Base-by-base conservation (phyloP, 2,797 vertebrate genomes). In the Valencia hispanica region DNA sequence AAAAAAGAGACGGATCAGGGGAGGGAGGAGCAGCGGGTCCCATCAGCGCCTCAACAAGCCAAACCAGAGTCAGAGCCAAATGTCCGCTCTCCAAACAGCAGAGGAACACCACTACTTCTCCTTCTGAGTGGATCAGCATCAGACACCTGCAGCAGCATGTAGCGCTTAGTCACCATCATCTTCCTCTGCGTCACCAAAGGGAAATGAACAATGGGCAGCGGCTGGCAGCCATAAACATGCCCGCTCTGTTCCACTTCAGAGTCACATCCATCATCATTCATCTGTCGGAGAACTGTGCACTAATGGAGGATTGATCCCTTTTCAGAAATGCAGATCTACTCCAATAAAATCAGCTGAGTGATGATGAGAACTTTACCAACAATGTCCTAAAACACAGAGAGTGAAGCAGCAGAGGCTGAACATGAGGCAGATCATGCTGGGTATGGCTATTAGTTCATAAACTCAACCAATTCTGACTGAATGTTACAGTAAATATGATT, bases 71-170 rank as follows among this genome's bases (percentile, higher is more conserved):
- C 69, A 53, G 32, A 87, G 79, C 0, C n/a, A n/a, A n/a, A n/a
- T n/a, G 76, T 81, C 79, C 72, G 55, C 75, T 81, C 74, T 78
- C 47, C 27, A 36, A 74, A 86, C 77, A 59, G 17, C 68, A 75
- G 75, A 81, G 34, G 30, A 81, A 80, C 43, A 61, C 8, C 5
- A 2, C 43, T 65, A 47, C 17, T 80, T 74, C 78, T 83, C 50
- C 36, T 74, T 4, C 11, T 47, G 25, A 73, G 74, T 86, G 87
- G 80, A 75, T 77, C 71, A 41, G 80, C 43, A 55, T 51, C 20
- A 55, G 79, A 87, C 86, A 91, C 89, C 89, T 91, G 89, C 87
- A 89, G 78, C 84, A 78, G 81, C 77, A 83, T 74, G 83, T 70
- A 79, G 72, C 79, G 61, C 77, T 91, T 90, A 91, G 82, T 91